Percentiles rank a stretch among this genome's conserved stretches.
Evolutionary conservation across 2,888 invertebrate species (phyloP).

Genomic region (Anthrax anthrax): DNA sequence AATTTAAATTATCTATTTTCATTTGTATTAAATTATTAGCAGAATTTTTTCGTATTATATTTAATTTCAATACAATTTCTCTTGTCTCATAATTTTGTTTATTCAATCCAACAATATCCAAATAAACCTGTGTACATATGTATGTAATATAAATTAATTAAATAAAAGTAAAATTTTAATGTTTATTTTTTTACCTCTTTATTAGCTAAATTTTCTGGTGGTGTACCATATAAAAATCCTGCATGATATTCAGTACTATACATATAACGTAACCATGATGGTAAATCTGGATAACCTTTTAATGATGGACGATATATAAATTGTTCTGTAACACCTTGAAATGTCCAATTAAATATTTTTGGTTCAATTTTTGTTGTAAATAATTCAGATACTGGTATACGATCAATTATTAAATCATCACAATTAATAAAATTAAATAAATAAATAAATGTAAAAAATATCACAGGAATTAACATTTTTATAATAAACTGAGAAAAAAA

Average conservation of each 20-base stretch:
- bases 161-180: not conserved
- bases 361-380: slow-evolving; percentile 66
- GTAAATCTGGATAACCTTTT: slow-evolving; percentile 65
- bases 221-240: slow-evolving; percentile 75
- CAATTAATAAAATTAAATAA: not conserved
- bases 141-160: not conserved
- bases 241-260: slow-evolving; percentile 63
- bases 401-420: slow-evolving; percentile 16
- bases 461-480: no score
- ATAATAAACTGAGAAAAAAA: no score
- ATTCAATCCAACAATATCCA: slow-evolving; percentile 66
- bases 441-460: no score
- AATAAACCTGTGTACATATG: slow-evolving; percentile 26
- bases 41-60: slow-evolving; percentile 50
- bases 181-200: slow-evolving; percentile 32
- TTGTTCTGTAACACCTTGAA: slow-evolving; percentile 28
- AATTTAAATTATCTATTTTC: slow-evolving; percentile 80
- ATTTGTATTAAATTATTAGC: slow-evolving; percentile 66
- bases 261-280: slow-evolving; percentile 72
- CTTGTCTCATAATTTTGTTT: slow-evolving; percentile 64
- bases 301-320: slow-evolving; percentile 56
- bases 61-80: slow-evolving; percentile 45
- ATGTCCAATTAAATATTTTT: slow-evolving; percentile 65
- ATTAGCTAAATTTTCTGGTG: slow-evolving; percentile 46
- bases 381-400: slow-evolving; percentile 45